phyloP scores from a whole-genome alignment of 2,888 invertebrate genomes.

The Graphium colonna region DNA sequence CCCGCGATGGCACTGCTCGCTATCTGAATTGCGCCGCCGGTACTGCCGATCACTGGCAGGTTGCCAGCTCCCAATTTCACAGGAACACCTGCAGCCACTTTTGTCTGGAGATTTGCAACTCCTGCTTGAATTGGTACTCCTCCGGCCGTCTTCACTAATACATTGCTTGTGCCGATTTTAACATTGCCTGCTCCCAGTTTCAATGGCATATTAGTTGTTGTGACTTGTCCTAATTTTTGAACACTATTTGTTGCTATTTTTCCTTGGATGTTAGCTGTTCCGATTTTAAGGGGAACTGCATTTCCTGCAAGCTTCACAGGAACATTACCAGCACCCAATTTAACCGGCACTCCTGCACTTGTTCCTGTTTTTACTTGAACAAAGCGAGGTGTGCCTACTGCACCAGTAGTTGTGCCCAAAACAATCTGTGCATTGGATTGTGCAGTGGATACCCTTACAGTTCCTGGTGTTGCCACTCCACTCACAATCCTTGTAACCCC shows the following conservation, averaged over 20 bases:
- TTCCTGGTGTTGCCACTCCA: conserved; percentile 56
- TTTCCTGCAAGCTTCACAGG: conserved; percentile 64
- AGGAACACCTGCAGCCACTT: conserved; percentile 57
- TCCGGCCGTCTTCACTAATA: conserved; percentile 66
- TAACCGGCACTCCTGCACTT: conserved; percentile 56
- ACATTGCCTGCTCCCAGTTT: conserved; percentile 70
- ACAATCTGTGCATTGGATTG: conserved; percentile 64
- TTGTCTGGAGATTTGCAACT: conserved; percentile 53
- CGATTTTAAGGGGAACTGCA: conserved; percentile 64
- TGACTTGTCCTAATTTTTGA: conserved; percentile 49
- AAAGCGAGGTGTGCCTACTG: conserved; percentile 56
- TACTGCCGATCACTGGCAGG: conserved; percentile 59
- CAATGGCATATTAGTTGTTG: conserved; percentile 52
- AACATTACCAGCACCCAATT: conserved; percentile 56
- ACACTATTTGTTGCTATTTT: conserved; percentile 56
- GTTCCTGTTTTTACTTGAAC: conserved; percentile 69
- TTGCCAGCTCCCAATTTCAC: conserved; percentile 65
- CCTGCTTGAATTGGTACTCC: conserved; percentile 62
- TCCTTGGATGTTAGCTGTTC: conserved; percentile 63
- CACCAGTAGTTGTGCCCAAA: conserved; percentile 49
- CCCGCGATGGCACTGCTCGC: conserved; percentile 53
- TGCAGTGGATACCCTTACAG: conserved; percentile 62
- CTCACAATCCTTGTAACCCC: conserved; percentile 70
- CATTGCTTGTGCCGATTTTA: conserved; percentile 70
- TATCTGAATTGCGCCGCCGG: conserved; percentile 60